These are phyloP conservation scores for Myzus persicae DNA, from an alignment of 1,140 invertebrate species.

Conservation along the genomic window DNA sequence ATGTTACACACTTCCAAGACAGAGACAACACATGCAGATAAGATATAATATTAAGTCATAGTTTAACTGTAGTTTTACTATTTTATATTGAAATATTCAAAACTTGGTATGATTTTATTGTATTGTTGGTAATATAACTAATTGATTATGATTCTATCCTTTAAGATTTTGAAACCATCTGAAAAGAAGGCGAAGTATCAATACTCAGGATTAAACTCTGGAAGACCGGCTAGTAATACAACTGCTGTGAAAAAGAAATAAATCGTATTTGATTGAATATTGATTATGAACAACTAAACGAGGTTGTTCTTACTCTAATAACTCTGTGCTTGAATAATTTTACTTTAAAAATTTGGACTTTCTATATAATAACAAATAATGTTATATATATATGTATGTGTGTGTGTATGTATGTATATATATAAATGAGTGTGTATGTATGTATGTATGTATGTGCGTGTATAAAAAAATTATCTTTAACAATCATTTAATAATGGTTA, in stretches of 20 bases:
- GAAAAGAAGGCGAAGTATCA: slow-evolving; percentile 99
- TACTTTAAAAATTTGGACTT: slow-evolving; percentile 24
- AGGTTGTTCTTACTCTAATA: slow-evolving; percentile 25
- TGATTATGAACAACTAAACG: slow-evolving; percentile 10
- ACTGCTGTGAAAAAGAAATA: slow-evolving; percentile 52
- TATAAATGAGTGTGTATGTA: not conserved
- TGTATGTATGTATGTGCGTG: not conserved
- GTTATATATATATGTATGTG: slow-evolving; percentile 1
- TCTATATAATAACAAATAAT: slow-evolving; percentile 38
- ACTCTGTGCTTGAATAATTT: slow-evolving; percentile 55
- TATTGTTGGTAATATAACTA: not conserved
- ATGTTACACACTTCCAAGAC: not conserved
- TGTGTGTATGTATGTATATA: not conserved
- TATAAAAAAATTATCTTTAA: slow-evolving; percentile 39
- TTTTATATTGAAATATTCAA: not conserved
- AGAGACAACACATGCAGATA: not conserved
- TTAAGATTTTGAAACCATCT: slow-evolving; percentile 96
- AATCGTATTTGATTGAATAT: slow-evolving; percentile 2
- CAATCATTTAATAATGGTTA: slow-evolving; percentile 52
- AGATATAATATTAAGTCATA: not conserved
- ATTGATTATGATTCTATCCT: slow-evolving; percentile 37
- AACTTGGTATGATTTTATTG: not conserved
- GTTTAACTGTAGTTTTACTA: not conserved
- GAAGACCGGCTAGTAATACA: slow-evolving; percentile 69
- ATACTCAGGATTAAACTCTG: slow-evolving; percentile 83